Conservation (phyloP, 2,888 invertebrate genomes). For the Andrena flavipes region DNA sequence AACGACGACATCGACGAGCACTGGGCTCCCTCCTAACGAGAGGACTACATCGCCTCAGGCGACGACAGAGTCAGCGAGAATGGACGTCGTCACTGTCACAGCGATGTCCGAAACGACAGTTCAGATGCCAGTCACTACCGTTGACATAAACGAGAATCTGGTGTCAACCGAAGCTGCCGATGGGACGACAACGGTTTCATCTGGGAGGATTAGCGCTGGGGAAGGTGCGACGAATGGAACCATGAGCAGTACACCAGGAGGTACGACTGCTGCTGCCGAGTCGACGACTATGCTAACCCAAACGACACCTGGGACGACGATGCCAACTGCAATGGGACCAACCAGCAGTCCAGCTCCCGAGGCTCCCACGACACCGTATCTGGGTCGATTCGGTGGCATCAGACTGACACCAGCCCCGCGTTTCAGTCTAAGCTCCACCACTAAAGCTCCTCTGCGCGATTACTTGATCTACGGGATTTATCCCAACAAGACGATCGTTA, state of each 20-base stretch:
- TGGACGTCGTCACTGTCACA: conserved; percentile 45
- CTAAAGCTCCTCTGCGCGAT: conserved; percentile 87
- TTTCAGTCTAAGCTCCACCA: conserved; percentile 79
- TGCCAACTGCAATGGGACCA: conserved; percentile 76
- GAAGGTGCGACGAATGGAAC: conserved; percentile 20
- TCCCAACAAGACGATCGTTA: conserved; percentile 92
- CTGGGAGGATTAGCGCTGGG: conserved; percentile 14
- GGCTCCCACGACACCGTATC: conserved; percentile 80
- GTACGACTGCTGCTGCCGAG: conserved; percentile 32
- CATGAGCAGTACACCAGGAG: conserved; percentile 3
- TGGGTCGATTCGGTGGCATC: conserved; percentile 78
- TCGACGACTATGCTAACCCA: conserved; percentile 36
- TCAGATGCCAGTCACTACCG: conserved; percentile 12
- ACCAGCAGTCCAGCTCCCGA: conserved; percentile 69
- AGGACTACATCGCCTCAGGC: conserved; percentile 40
- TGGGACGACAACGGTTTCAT: conserved; percentile 38
- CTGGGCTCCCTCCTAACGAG: conserved; percentile 36
- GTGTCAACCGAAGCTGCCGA: conserved; percentile 56
- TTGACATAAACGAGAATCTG: conserved; percentile 60
- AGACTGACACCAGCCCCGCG: conserved; percentile 79
- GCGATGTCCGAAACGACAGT: conserved; percentile 33
- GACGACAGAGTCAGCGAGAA: conserved; percentile 41
- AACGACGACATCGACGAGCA: conserved; percentile 38
- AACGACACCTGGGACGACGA: conserved; percentile 43
- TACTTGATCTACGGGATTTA: conserved; percentile 91